Evolutionary conservation across 64 coral and sea anemone genomes (phyloP).

Genomic region (Cladopsammia gracilis): DNA sequence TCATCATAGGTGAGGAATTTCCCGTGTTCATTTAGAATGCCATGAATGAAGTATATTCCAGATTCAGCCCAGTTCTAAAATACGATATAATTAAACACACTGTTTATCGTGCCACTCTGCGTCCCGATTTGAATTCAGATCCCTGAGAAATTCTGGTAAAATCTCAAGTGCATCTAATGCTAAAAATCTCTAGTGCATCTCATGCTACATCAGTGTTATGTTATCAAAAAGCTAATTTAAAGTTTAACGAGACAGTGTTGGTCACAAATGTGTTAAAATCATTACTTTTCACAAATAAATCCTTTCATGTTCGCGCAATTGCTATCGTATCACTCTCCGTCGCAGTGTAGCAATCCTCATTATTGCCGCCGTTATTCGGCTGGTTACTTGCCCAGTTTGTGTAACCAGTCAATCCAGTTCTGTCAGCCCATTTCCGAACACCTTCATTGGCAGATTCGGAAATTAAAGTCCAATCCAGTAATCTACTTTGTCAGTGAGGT

Average conservation of each 20-base stretch:
- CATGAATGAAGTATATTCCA: background rate
- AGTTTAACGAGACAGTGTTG: no score
- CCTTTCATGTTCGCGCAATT: background rate
- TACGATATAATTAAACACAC: no score
- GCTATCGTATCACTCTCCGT: background rate
- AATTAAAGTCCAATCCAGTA: slow-evolving; percentile 10
- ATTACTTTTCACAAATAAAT: no score
- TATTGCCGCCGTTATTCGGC: background rate
- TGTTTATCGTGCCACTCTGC: no score
- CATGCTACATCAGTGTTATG: no score
- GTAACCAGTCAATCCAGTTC: background rate
- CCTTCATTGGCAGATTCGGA: background rate
- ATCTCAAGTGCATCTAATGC: no score
- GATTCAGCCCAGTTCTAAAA: background rate
- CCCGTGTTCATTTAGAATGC: background rate
- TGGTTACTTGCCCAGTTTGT: background rate
- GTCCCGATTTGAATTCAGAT: no score
- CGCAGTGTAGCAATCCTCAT: background rate
- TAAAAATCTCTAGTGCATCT: no score
- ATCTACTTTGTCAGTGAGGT: background rate
- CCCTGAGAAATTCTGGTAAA: no score
- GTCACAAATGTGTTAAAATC: no score
- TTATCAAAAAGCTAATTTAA: no score
- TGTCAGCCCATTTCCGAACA: background rate
- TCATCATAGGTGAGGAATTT: background rate